Evolutionary conservation across 2,797 vertebrate species (phyloP).

Genomic region (Sebastes dallii): DNA sequence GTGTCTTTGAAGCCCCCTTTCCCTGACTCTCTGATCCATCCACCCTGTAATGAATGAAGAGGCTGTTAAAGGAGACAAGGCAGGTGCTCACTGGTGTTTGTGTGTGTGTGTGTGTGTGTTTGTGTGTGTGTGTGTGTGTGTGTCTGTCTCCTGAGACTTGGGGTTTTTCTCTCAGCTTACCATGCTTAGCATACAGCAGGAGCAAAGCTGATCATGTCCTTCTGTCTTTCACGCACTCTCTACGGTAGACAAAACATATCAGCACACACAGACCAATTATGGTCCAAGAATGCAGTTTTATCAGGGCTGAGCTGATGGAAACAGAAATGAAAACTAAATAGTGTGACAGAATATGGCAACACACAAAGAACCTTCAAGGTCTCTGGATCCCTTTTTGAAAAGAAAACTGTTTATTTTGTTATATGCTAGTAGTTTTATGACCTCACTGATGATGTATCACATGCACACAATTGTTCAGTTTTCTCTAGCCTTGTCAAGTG

Average conservation of each 20-base stretch:
- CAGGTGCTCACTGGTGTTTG: conserved; percentile 67
- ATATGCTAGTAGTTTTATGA: neutral
- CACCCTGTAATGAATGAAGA: conserved; percentile 77
- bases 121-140: neutral
- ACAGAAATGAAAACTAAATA: conserved; percentile 9
- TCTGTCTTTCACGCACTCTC: conserved; percentile 41
- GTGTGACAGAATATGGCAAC: conserved; percentile 1
- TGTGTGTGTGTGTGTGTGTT: conserved; percentile 10
- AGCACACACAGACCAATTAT: conserved; percentile 37
- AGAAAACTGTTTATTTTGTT: neutral
- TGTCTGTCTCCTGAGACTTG: neutral
- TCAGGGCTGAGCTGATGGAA: conserved; percentile 21
- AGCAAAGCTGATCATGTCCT: conserved; percentile 21
- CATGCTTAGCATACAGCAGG: conserved; percentile 6
- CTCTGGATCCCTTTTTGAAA: neutral
- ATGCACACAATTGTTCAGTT: neutral
- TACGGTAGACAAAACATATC: conserved; percentile 66
- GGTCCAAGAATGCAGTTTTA: conserved; percentile 34
- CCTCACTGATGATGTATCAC: neutral
- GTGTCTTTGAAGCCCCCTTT: conserved; percentile 74
- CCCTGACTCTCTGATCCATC: conserved; percentile 61
- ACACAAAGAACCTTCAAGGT: neutral
- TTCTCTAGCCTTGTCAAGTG: neutral
- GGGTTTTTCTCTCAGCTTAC: conserved; percentile 11
- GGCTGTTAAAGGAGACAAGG: conserved; percentile 72